phyloP scores from a whole-genome alignment of 2,113 vertebrate species.

The Vimba vimba region DNA sequence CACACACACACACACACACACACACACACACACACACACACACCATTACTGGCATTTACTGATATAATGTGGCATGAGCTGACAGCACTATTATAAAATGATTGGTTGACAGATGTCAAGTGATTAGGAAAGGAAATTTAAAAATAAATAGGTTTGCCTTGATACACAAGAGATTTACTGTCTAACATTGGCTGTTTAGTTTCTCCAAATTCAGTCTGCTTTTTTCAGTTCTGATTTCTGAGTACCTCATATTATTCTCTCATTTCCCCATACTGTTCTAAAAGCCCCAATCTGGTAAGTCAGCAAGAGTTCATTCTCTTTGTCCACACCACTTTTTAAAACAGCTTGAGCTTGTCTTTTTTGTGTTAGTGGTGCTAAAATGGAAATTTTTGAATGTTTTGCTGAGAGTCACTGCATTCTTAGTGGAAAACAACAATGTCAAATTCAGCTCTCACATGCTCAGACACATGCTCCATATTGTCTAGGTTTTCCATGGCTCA shows the following conservation, averaged over 20 bases:
- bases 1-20: too few relatives aligned
- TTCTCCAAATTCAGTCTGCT: background rate
- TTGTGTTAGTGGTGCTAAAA: background rate
- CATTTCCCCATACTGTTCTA: background rate
- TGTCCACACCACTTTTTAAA: background rate
- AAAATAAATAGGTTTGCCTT: background rate
- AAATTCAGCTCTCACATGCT: background rate
- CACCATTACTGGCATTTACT: background rate
- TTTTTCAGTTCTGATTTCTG: background rate
- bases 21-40: too few relatives aligned
- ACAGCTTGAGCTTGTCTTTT: background rate
- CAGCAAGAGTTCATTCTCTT: background rate
- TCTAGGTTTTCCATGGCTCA: background rate
- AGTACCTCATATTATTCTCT: background rate
- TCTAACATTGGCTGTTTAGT: background rate
- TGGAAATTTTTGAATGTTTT: background rate
- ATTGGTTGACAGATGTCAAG: slow-evolving; percentile 14
- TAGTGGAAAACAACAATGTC: background rate
- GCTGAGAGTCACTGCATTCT: background rate
- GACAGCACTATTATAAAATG: slow-evolving; percentile 5
- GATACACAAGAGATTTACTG: background rate
- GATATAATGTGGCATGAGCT: slow-evolving; percentile 2
- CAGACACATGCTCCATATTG: background rate
- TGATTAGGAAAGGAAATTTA: background rate
- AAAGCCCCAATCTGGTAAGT: background rate